Conservation (phyloP, 2,797 vertebrate species). For the Sardinella longiceps region DNA sequence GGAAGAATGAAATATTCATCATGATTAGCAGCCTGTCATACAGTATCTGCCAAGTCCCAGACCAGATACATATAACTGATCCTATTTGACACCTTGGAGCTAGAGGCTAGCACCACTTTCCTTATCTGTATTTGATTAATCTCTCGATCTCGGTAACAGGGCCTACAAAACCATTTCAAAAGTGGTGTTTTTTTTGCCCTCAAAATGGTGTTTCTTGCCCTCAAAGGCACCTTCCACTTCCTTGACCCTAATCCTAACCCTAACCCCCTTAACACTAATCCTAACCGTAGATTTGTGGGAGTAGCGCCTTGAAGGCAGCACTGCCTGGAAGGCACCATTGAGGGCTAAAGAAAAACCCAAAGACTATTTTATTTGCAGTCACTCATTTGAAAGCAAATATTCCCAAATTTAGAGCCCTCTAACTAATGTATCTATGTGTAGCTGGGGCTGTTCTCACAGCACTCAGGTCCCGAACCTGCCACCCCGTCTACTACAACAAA, state of each 20-base stretch:
- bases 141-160: neutral
- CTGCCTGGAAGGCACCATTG: too few relatives aligned
- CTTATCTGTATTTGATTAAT: neutral
- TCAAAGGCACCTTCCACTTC: too few relatives aligned
- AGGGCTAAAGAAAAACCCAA: too few relatives aligned
- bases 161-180: neutral
- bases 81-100: neutral
- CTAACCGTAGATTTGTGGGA: too few relatives aligned
- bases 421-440: neutral
- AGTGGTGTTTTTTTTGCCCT: too few relatives aligned
- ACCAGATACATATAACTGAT: conserved; percentile 32
- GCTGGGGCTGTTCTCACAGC: too few relatives aligned
- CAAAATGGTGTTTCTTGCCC: too few relatives aligned
- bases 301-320: too few relatives aligned
- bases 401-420: neutral
- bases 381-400: neutral
- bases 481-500: too few relatives aligned
- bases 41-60: conserved; percentile 55
- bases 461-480: too few relatives aligned
- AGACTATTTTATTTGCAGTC: neutral
- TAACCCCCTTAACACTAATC: too few relatives aligned
- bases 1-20: conserved; percentile 62
- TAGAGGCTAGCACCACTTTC: neutral
- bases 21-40: conserved; percentile 71
- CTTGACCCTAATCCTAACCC: too few relatives aligned